Evolutionary conservation across 2,888 invertebrate genomes (phyloP).

Genomic region (Caenorhabditis imperialis): DNA sequence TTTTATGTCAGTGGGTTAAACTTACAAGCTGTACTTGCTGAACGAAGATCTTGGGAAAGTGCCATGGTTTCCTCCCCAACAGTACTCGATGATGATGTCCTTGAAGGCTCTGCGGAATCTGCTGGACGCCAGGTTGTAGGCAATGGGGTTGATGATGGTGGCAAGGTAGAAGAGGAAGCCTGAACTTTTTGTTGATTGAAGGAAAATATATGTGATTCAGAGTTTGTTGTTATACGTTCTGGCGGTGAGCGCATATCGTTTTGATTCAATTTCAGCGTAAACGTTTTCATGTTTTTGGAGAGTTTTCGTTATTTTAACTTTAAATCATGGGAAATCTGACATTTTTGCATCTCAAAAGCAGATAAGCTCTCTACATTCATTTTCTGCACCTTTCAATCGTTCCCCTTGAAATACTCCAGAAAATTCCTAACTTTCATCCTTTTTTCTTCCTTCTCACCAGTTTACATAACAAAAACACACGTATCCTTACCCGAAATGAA

Average conservation of each 20-base stretch:
- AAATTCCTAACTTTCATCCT: background rate
- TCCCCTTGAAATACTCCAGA: too few species aligned
- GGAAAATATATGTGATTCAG: background rate
- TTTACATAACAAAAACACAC: too few species aligned
- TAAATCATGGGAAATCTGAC: too few species aligned
- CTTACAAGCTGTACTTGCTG: conserved; percentile 51
- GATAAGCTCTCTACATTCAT: too few species aligned
- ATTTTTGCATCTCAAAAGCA: too few species aligned
- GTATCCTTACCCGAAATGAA: conserved; percentile 69
- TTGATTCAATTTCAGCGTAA: too few species aligned
- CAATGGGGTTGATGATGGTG: conserved; percentile 68
- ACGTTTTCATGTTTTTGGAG: too few species aligned
- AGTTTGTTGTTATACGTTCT: background rate
- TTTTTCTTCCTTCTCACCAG: background rate
- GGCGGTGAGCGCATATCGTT: too few species aligned
- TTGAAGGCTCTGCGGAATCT: conserved; percentile 66
- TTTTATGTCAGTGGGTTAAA: background rate
- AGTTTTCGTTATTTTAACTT: background rate
- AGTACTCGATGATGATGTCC: conserved; percentile 56
- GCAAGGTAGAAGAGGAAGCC: conserved; percentile 69
- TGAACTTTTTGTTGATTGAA: too few species aligned
- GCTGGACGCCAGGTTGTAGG: conserved; percentile 66
- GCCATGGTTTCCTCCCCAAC: conserved; percentile 32
- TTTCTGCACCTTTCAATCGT: too few species aligned
- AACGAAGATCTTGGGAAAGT: conserved; percentile 21